A percentile compares a stretch with the other conserved stretches of the same genome.
These are phyloP conservation scores for Bursaphelenchus okinawaensis DNA, from an alignment of 2,888 invertebrate species.

Conservation along the genomic window DNA sequence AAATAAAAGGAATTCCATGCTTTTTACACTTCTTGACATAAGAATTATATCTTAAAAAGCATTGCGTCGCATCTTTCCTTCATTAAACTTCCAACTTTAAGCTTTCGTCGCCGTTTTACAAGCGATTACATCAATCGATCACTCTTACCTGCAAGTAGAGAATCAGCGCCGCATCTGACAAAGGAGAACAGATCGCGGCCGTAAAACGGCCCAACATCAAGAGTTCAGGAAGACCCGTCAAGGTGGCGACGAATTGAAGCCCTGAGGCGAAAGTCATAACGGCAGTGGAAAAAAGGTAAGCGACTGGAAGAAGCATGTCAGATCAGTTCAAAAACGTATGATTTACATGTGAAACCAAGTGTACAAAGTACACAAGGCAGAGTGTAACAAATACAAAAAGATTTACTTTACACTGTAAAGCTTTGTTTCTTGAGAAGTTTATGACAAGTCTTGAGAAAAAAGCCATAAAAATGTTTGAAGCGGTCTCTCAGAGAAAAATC, in stretches of 20 bases:
- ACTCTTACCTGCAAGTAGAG: slow-evolving; percentile 45
- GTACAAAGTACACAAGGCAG: neutral
- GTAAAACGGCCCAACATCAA: slow-evolving; percentile 40
- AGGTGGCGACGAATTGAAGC: slow-evolving; percentile 27
- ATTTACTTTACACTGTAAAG: neutral
- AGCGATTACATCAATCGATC: no score
- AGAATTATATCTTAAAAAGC: no score
- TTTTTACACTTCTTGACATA: no score
- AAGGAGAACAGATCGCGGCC: slow-evolving; percentile 41
- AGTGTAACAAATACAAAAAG: neutral
- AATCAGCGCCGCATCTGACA: slow-evolving; percentile 44
- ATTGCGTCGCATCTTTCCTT: no score
- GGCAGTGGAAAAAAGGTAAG: slow-evolving; percentile 22
- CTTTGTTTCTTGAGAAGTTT: no score
- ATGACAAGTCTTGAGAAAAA: no score
- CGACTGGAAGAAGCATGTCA: slow-evolving; percentile 20
- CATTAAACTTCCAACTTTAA: neutral
- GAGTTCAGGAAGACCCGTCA: slow-evolving; percentile 32
- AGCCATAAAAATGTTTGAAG: no score
- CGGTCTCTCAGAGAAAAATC: no score
- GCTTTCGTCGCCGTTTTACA: no score
- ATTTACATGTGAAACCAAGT: slow-evolving; percentile 2
- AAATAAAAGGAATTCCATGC: no score
- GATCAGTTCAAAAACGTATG: no score
- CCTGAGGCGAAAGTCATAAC: slow-evolving; percentile 24